Evolutionary conservation across 2,888 invertebrate genomes (phyloP).

Genomic region (Oasisia sp.): DNA sequence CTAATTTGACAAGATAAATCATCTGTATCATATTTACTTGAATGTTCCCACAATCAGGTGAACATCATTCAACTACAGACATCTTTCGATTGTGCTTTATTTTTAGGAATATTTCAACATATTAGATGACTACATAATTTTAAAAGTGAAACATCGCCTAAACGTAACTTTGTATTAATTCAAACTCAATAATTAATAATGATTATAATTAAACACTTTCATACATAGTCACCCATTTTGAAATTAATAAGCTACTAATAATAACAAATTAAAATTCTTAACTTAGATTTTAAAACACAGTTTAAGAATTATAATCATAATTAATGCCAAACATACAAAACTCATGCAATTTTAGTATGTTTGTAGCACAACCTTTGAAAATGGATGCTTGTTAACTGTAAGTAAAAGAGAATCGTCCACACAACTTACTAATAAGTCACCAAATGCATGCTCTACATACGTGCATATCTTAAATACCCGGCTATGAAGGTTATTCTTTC

Average conservation of each 20-base stretch:
- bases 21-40: neutral
- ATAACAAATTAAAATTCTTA: no score
- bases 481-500: neutral
- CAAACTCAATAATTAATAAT: neutral
- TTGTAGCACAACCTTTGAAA: neutral
- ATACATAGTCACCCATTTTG: neutral
- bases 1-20: neutral
- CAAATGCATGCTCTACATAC: neutral
- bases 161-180: no score
- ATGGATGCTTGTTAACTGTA: neutral
- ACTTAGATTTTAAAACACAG: neutral
- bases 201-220: neutral
- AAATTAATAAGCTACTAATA: no score
- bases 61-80: neutral
- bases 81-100: neutral
- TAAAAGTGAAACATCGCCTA: neutral
- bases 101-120: neutral
- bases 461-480: neutral
- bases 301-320: neutral
- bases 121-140: neutral
- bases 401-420: neutral
- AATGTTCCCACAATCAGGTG: neutral
- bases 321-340: neutral
- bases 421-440: neutral
- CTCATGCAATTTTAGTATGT: constrained; percentile 7